Conservation (phyloP, 2,797 vertebrate species). For the Picus viridis region DNA sequence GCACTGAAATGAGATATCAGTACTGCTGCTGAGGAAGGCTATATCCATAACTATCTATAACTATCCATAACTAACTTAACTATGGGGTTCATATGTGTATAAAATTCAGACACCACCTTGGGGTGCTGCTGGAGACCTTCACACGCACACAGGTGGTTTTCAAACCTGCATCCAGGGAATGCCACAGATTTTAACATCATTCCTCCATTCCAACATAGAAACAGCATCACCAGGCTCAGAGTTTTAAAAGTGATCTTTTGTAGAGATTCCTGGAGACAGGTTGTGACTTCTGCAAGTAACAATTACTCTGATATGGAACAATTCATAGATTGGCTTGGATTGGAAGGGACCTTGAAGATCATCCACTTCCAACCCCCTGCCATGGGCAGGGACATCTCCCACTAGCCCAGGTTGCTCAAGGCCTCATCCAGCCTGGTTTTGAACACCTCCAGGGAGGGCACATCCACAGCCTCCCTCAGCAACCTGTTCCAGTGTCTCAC, state of each 20-base stretch:
- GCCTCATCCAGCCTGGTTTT: too few relatives aligned
- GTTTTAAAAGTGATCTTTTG: neutral
- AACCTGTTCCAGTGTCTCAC: too few relatives aligned
- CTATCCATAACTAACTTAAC: too few relatives aligned
- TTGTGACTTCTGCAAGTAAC: neutral
- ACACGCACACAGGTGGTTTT: neutral
- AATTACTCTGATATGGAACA: neutral
- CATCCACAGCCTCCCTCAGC: too few relatives aligned
- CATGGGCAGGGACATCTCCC: too few relatives aligned
- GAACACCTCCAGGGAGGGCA: too few relatives aligned
- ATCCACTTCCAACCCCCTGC: too few relatives aligned
- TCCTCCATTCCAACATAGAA: neutral
- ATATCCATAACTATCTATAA: neutral
- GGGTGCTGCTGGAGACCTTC: neutral
- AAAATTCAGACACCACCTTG: neutral
- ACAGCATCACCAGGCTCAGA: rapidly evolving
- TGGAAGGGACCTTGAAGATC: too few relatives aligned
- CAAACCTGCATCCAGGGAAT: neutral
- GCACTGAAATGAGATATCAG: neutral
- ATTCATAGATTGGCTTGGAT: neutral
- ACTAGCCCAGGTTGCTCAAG: too few relatives aligned
- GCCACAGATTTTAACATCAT: neutral
- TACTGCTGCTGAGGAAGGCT: neutral
- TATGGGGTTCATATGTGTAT: neutral
- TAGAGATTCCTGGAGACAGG: neutral